phyloP scores from a whole-genome alignment of 2,113 vertebrate genomes.

The Malurus cyaneus region DNA sequence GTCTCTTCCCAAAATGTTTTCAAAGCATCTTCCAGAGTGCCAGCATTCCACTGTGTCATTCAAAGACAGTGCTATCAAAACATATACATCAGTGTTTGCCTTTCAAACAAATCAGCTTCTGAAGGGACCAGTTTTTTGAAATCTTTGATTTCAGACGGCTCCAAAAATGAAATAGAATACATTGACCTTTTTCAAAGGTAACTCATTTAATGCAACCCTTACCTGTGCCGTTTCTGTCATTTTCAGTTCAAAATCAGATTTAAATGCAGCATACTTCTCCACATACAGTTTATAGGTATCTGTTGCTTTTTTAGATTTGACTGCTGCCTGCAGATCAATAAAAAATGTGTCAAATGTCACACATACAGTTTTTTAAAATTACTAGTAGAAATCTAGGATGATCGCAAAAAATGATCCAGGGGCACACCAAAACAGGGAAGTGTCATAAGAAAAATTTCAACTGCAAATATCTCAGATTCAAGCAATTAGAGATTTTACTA shows the following conservation, averaged over 20 bases:
- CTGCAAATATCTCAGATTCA: neutral
- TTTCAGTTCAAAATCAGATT: slow-evolving; percentile 95
- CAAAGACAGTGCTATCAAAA: neutral
- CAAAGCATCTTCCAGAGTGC: neutral
- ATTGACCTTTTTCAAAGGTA: neutral
- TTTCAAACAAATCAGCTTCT: neutral
- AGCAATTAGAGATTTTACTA: neutral
- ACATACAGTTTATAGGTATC: slow-evolving; percentile 92
- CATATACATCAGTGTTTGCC: rapidly evolving
- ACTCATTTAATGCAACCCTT: slow-evolving; percentile 34
- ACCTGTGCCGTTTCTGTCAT: slow-evolving; percentile 97
- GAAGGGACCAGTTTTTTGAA: neutral
- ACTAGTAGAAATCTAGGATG: neutral
- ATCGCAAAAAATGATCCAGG: neutral
- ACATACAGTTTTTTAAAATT: neutral
- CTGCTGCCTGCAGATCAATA: slow-evolving; percentile 81
- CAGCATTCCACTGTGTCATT: neutral
- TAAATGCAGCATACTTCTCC: slow-evolving; percentile 92
- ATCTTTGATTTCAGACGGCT: neutral
- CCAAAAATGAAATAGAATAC: neutral
- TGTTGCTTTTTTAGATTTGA: slow-evolving; percentile 97
- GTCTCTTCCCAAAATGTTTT: neutral
- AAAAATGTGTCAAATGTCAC: neutral
- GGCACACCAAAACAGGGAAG: neutral
- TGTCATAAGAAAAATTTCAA: neutral